phyloP scores from a whole-genome alignment of 1,140 invertebrate species.

The Drosophila mojavensis region DNA sequence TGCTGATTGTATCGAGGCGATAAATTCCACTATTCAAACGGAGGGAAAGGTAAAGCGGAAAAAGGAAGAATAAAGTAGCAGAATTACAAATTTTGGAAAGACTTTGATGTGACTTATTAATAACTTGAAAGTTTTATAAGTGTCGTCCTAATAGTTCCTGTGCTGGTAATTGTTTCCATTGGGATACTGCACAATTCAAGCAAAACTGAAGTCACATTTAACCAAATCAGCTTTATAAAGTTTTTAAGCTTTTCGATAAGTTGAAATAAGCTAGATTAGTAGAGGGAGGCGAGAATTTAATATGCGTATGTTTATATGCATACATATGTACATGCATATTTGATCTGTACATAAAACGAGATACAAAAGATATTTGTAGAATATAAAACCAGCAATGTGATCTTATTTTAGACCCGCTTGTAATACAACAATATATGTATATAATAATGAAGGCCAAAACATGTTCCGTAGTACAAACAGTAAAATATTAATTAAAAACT shows the following conservation, averaged over 20 bases:
- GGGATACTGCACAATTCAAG: conserved; percentile 15
- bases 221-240: conserved; percentile 58
- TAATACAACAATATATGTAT: conserved; percentile 11
- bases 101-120: conserved; percentile 32
- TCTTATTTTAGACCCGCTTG: conserved; percentile 66
- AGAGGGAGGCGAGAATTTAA: conserved; percentile 28
- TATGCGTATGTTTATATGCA: neutral
- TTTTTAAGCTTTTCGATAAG: neutral
- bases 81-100: conserved; percentile 24
- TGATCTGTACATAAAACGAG: conserved; percentile 12
- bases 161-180: conserved; percentile 14
- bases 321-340: neutral
- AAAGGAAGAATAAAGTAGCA: conserved; percentile 88
- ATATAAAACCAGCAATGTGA: conserved; percentile 58
- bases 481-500: conserved; percentile 8
- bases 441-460: conserved; percentile 12
- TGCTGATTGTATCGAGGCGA: conserved; percentile 91
- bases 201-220: conserved; percentile 20
- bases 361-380: conserved; percentile 29
- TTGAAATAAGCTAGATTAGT: conserved; percentile 3
- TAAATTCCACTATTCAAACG: conserved; percentile 95
- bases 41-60: conserved; percentile 95
- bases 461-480: conserved; percentile 50
- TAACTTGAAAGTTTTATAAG: conserved; percentile 18
- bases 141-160: conserved; percentile 45